A percentile compares a stretch with the other conserved stretches of the same genome.
These are phyloP conservation scores for Nannoperca obscura DNA, from an alignment of 2,797 vertebrate species.

Conservation along the genomic window DNA sequence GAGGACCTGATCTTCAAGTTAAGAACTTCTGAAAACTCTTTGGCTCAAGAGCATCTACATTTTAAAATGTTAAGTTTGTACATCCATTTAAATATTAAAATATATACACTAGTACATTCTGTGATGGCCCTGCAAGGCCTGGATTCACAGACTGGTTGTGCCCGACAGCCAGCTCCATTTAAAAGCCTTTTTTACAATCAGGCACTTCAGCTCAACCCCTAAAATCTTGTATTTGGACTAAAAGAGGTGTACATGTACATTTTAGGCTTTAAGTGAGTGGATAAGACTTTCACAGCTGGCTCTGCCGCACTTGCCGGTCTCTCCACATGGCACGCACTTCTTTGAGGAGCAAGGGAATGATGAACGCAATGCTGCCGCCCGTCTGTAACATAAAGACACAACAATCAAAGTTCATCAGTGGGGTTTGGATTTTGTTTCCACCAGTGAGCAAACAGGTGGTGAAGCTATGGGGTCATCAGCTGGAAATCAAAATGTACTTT, in stretches of 20 bases:
- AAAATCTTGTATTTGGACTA: conserved; percentile 1
- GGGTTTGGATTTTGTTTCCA: background rate
- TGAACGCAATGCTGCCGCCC: conserved; percentile 91
- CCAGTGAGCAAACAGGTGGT: background rate
- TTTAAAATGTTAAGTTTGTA: conserved; percentile 62
- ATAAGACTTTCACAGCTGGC: conserved; percentile 78
- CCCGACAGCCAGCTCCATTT: conserved; percentile 21
- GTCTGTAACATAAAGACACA: conserved; percentile 83
- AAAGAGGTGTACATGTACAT: conserved; percentile 8
- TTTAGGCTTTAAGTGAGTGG: conserved; percentile 7
- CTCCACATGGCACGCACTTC: conserved; percentile 87
- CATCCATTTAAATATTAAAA: conserved; percentile 56
- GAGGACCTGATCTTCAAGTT: conserved; percentile 9
- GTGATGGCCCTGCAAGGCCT: conserved; percentile 19
- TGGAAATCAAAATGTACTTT: background rate
- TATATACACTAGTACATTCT: conserved; percentile 65
- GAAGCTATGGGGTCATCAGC: background rate
- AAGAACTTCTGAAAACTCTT: conserved; percentile 23
- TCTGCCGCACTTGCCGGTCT: conserved; percentile 74
- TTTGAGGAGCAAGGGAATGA: conserved; percentile 87
- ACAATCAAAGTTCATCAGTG: background rate
- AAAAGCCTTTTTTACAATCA: conserved; percentile 18
- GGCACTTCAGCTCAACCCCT: conserved; percentile 28
- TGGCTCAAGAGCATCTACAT: conserved; percentile 25
- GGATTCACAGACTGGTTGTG: conserved; percentile 23